Evolutionary conservation across 2,888 invertebrate genomes (phyloP), one percentile per base, ranked within the genome.

Genomic region (Drosophila meridionalis): DNA sequence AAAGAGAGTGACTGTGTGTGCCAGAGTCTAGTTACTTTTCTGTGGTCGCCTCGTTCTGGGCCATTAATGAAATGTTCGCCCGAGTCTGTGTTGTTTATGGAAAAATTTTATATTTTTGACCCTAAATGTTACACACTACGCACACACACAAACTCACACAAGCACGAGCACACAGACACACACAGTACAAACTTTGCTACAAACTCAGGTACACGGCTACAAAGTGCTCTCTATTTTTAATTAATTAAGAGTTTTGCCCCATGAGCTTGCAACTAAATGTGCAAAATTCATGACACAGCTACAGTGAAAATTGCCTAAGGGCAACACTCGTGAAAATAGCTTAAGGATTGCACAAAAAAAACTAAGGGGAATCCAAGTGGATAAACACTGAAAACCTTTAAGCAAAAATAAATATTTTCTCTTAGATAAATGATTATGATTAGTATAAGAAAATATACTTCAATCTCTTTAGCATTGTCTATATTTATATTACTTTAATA

Each of bases 31-130:
- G 59, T 50, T 57, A 62, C 53, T n/a, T 30, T 72, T 42, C n/a
- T 60, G 60, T 67, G 60, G 57, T 43, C 45, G 30, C 45, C 66
- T 62, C 58, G 69, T 72, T 74, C 64, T 42, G 30, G 69, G 59
- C 61, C 71, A 68, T 70, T 82, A 80, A 83, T 83, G 81, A 86
- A 77, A 77, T 64, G 52, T 61, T 63, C 57, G n/a, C 59, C 47
- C 36, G 45, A 60, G 20, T 42, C 57, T 58, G 26, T 11, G 47
- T 53, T 70, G 34, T 67, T 78, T 81, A 73, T 71, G 66, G 64
- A 67, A 58, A 70, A 67, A 65, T 58, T 28, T 59, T 64, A 66
- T 69, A 71, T 69, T 74, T 70, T 69, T 69, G 50, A 65, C 61
- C 75, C 53, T 34, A 53, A 50, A 38, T 55, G 43, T 20, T 45